Base-by-base conservation (phyloP, 2,888 invertebrate genomes). In the Cerceris ruficornis region DNA sequence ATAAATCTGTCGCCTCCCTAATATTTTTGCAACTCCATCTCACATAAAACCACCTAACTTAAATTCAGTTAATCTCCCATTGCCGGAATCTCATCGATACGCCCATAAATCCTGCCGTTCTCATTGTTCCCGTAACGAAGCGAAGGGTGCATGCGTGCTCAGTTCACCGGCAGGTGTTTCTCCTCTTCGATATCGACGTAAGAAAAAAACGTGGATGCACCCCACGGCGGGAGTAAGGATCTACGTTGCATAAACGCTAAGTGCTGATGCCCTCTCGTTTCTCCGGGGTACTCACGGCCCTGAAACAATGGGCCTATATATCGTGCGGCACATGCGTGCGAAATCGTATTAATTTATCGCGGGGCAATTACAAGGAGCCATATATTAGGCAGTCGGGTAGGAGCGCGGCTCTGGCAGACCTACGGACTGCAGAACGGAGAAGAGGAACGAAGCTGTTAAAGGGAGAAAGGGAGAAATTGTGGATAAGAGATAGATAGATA, bases 291-390 rank as follows among this genome's bases (percentile, higher is more conserved):
- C 74, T 71, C 82, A 65, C 76, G 72, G 79, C 69, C 60, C 75
- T 75, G 84, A 87, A 88, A 89, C 89, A 90, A 89, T 88, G 88
- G 86, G 77, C 77, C 87, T 87, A 90, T 90, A 90, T 88, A 77
- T 78, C 55, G 77, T 77, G 77, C 77, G 77, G 77, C 77, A 78
- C 77, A 78, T 78, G 77, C 86, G 79, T 80, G 79, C 79, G 77
- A 78, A 78, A 78, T 78, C 77, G 88, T 87, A 89, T 90, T 91
- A 91, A 91, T 91, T 91, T 91, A 91, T 91, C 85, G 88, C 85
- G 75, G 84, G 84, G 91, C 88, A 91, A 91, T 91, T 91, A 91
- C 90, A 91, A 90, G 89, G 85, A 89, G 90, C 88, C 87, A 88
- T 91, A 90, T 88, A 90, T 91, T 89, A 91, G 83, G 83, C 84